Conservation (phyloP, 2,113 vertebrate genomes). For the Stegostoma tigrinum region DNA sequence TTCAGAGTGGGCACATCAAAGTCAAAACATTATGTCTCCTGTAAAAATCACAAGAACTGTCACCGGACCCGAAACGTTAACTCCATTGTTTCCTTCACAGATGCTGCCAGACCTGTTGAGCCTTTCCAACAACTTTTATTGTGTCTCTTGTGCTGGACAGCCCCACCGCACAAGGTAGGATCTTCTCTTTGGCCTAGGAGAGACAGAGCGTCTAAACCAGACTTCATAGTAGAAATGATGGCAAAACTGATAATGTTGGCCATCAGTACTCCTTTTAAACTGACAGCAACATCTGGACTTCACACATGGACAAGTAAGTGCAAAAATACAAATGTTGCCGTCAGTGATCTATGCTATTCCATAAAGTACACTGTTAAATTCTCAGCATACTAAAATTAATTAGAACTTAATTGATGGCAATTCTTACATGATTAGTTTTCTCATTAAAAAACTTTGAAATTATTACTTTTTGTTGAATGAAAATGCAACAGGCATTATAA, state of each 20-base stretch:
- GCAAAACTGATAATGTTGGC: not conserved
- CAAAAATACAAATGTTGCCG: not conserved
- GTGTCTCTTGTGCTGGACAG: not conserved
- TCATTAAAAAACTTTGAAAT: not conserved
- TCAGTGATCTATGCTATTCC: not conserved
- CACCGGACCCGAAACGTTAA: too few species aligned
- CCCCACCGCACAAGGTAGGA: not conserved
- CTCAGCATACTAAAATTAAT: not conserved
- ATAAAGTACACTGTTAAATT: not conserved
- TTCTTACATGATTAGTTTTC: not conserved
- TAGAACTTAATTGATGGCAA: not conserved
- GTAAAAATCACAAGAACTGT: not conserved
- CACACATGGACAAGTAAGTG: not conserved
- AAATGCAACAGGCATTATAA: not conserved
- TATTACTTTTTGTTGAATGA: not conserved
- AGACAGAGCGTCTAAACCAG: not conserved
- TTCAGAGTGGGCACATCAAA: too few species aligned
- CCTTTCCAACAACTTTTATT: too few species aligned
- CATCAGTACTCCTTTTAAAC: not conserved
- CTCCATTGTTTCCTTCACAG: too few species aligned
- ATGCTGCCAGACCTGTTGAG: too few species aligned
- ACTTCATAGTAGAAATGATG: not conserved
- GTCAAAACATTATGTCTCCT: not conserved
- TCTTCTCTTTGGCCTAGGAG: not conserved
- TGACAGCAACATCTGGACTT: not conserved